Evolutionary conservation across 1,140 invertebrate species (phyloP), one percentile per base, ranked within the genome.

Genomic region (Aleiodes sp.): DNA sequence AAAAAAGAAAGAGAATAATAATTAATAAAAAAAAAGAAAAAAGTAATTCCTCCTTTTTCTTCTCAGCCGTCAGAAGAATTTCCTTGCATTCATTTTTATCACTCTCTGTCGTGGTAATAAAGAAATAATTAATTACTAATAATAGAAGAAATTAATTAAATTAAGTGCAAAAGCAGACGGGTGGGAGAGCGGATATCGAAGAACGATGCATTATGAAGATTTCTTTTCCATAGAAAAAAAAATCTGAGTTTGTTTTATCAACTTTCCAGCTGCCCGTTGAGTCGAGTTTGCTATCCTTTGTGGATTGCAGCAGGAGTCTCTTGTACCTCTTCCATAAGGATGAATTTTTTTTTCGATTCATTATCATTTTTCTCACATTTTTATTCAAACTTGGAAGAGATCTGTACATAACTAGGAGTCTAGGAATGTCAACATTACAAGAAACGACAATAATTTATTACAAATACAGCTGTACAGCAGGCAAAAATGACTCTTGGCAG

Each of bases 401-500:
- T 83, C 78, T 84, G 83, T 84, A 85, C 82, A 70, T 81, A 76
- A 82, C 79, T 84, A 83, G 75, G 79, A 80, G 26, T 82, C 82
- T 83, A 84, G 83, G 82, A 85, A 84, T 84, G 82, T 86, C 81
- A 83, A 83, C 77, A 83, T 84, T 86, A 84, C 80, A 83, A 82
- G 82, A 84, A 84, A 83, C 80, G 82, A 83, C 82, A 81, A 85
- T 83, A 82, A 84, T 84, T 84, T 82, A 84, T 84, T 83, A 84
- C 84, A 82, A n/a, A 83, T 84, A 85, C 84, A 85, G 82, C 83
- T 84, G 82, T 85, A 84, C 80, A 83, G n/a, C 56, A 24, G 16
- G 56, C 78, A 79, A 78, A 79, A 83, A 78, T 82, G 80, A 83
- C 81, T 82, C 78, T 78, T 82, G 81, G 77, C 78, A 80, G 78